Conservation (phyloP, 2,797 vertebrate genomes). For the Sciurus carolinensis region DNA sequence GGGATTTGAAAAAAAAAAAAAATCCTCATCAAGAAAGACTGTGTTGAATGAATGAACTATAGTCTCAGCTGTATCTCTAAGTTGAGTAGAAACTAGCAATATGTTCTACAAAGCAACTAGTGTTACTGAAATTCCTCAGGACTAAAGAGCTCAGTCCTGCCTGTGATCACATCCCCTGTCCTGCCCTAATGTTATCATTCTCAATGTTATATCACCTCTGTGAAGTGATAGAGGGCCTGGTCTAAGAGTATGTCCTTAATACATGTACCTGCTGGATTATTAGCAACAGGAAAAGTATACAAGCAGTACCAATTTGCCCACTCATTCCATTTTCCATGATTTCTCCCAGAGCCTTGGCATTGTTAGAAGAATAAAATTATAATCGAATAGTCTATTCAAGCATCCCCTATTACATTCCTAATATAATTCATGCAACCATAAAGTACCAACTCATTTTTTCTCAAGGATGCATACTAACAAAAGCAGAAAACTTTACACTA, state of each 20-base stretch:
- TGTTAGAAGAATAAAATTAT: not conserved
- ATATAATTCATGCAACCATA: not conserved
- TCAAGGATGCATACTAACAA: not conserved
- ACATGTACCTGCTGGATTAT: not conserved
- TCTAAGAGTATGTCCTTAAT: not conserved
- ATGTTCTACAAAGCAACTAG: not conserved
- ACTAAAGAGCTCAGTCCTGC: not conserved
- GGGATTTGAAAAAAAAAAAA: constrained; percentile 23
- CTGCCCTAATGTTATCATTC: not conserved
- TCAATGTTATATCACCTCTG: not conserved
- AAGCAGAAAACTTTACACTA: not conserved
- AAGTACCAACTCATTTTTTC: not conserved
- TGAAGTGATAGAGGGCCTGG: not conserved
- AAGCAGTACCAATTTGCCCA: not conserved
- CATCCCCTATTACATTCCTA: not conserved
- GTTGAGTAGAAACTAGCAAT: not conserved
- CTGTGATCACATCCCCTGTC: not conserved
- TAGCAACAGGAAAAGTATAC: not conserved
- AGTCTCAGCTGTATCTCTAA: not conserved
- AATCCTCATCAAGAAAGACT: not conserved
- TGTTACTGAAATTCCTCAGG: not conserved
- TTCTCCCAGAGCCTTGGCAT: not conserved
- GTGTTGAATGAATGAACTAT: constrained; percentile 7
- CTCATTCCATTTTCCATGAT: not conserved
- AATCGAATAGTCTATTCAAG: not conserved